Conservation (phyloP, 2,888 invertebrate species). For the Amiota minor region DNA sequence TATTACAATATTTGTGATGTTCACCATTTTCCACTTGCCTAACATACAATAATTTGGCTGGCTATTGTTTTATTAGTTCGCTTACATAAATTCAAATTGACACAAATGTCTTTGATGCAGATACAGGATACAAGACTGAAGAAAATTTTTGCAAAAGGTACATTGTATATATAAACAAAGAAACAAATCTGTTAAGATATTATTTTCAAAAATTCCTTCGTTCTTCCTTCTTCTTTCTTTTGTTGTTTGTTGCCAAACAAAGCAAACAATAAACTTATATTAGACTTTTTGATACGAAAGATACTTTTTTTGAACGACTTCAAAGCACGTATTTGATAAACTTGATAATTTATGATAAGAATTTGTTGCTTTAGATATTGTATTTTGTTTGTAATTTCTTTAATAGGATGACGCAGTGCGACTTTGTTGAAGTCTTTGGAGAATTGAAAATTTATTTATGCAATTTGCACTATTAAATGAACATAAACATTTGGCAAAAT, state of each 20-base stretch:
- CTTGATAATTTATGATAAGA: conserved; percentile 58
- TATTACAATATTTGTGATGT: conserved; percentile 34
- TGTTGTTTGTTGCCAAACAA: not conserved
- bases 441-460: conserved; percentile 53
- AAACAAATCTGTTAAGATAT: too few relatives aligned
- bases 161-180: too few relatives aligned
- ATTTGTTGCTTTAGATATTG: conserved; percentile 27
- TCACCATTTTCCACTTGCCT: not conserved
- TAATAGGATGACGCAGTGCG: not conserved
- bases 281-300: not conserved
- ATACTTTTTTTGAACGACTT: not conserved
- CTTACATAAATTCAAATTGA: conserved; percentile 67
- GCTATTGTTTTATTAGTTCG: conserved; percentile 58
- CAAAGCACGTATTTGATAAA: conserved; percentile 49
- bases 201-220: too few relatives aligned
- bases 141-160: conserved; percentile 8
- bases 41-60: too few relatives aligned
- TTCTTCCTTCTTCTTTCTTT: too few relatives aligned
- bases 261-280: conserved; percentile 10
- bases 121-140: conserved; percentile 26
- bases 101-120: conserved; percentile 52
- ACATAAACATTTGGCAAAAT: conserved; percentile 28
- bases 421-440: conserved; percentile 36
- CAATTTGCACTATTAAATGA: conserved; percentile 46
- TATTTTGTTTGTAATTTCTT: conserved; percentile 23